These are phyloP conservation scores for Dioctria rufipes DNA, from an alignment of 2,888 invertebrate species.

Conservation along the genomic window DNA sequence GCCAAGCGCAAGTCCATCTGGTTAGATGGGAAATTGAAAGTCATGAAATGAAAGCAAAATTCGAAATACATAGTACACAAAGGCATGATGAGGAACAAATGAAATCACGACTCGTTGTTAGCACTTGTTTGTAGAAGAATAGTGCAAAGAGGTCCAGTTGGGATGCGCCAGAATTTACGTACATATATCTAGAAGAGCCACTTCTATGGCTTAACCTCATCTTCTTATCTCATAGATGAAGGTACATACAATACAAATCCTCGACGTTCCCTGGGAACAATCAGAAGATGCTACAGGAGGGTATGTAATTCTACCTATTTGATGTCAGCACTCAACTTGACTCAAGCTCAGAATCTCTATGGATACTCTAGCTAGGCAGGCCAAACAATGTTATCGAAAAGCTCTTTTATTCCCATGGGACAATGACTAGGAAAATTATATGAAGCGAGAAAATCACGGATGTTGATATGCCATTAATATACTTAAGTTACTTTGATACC, in stretches of 20 bases:
- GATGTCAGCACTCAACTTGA: background rate
- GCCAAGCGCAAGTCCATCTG: background rate
- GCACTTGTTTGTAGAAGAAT: background rate
- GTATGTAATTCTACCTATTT: too few species aligned
- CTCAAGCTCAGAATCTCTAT: background rate
- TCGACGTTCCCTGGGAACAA: too few species aligned
- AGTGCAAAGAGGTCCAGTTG: background rate
- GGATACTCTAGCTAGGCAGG: too few species aligned
- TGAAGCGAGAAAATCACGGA: too few species aligned
- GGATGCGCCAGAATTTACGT: too few species aligned
- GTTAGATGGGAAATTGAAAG: background rate
- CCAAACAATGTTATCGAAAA: background rate
- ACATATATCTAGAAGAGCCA: too few species aligned
- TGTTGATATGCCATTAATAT: too few species aligned
- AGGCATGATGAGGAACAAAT: background rate
- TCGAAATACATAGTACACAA: slow-evolving; percentile 3
- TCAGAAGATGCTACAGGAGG: too few species aligned
- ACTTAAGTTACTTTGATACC: too few species aligned
- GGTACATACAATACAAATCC: too few species aligned
- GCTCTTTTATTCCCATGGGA: background rate
- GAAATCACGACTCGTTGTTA: background rate
- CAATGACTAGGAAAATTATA: background rate
- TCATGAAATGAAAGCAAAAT: slow-evolving; percentile 13
- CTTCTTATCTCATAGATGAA: background rate
- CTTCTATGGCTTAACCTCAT: background rate